Evolutionary conservation across 2,113 vertebrate genomes (phyloP).

Genomic region (Micromys minutus): DNA sequence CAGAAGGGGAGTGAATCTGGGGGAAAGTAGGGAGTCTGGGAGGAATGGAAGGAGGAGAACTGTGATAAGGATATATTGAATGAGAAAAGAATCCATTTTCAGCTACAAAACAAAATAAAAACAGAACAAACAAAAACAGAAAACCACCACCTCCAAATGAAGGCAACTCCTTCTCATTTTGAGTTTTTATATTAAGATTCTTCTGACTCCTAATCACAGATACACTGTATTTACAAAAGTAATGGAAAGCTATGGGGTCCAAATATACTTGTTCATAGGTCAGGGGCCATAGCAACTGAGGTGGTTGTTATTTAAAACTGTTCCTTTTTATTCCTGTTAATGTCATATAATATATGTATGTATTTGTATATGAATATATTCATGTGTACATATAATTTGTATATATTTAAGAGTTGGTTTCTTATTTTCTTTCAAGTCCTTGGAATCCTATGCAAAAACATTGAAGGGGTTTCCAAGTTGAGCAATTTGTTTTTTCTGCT

Average conservation of each 20-base stretch:
- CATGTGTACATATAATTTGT: not conserved
- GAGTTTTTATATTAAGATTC: not conserved
- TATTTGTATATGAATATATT: not conserved
- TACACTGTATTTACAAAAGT: not conserved
- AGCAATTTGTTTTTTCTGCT: not conserved
- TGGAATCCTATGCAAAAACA: not conserved
- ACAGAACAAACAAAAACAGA: not conserved
- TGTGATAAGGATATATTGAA: not conserved
- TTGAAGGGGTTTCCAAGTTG: not conserved
- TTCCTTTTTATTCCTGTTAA: constrained; percentile 25
- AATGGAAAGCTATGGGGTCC: not conserved
- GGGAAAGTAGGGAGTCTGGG: no score
- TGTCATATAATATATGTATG: not conserved
- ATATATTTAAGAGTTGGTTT: constrained; percentile 19
- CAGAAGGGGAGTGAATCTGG: not conserved
- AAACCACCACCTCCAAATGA: not conserved
- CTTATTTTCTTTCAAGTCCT: constrained; percentile 12
- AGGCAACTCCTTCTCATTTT: not conserved
- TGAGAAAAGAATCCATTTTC: not conserved
- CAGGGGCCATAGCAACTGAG: not conserved
- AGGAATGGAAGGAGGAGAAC: not conserved
- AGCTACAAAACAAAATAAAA: not conserved
- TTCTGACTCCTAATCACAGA: not conserved
- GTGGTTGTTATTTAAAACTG: not conserved
- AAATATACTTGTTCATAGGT: not conserved